Evolutionary conservation across 2,797 vertebrate genomes (phyloP).

Genomic region (Lindbergichthys nudifrons): DNA sequence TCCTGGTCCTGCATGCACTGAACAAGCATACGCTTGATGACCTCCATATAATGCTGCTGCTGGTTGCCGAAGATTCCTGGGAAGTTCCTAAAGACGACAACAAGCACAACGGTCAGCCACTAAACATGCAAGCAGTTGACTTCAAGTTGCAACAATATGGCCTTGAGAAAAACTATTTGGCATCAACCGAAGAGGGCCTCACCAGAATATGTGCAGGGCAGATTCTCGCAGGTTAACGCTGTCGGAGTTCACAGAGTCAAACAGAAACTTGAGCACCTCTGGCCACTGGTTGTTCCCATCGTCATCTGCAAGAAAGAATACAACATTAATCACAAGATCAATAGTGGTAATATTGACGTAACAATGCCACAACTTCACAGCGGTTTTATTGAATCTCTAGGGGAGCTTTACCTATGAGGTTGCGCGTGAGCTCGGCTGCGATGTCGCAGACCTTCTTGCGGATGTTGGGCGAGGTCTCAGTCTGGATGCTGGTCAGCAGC

Average conservation of each 20-base stretch:
- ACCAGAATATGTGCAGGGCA: constrained; percentile 99
- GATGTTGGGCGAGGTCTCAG: constrained; percentile 91
- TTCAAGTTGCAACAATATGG: fast-evolving
- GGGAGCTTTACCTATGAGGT: constrained; percentile 89
- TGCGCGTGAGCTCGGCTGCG: constrained; percentile 94
- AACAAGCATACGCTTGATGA: constrained; percentile 98
- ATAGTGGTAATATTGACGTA: too few species aligned
- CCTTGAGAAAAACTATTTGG: background rate
- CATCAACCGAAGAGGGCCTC: constrained; percentile 33
- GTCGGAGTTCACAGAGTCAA: constrained; percentile 97
- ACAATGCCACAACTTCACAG: too few species aligned
- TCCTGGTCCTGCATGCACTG: constrained; percentile 99
- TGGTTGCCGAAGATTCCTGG: constrained; percentile 99
- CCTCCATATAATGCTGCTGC: constrained; percentile 98
- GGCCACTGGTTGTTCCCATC: constrained; percentile 99
- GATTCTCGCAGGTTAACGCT: constrained; percentile 92
- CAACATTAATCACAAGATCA: too few species aligned
- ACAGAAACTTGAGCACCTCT: constrained; percentile 96
- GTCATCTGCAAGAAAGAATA: constrained; percentile 85
- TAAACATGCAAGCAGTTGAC: fast-evolving
- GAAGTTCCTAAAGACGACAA: constrained; percentile 89
- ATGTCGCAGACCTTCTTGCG: constrained; percentile 98
- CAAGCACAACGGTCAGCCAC: background rate
- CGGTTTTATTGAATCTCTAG: too few species aligned
- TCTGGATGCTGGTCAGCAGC: constrained; percentile 92